These are phyloP conservation scores for Pseudopodoces humilis DNA, from an alignment of 2,113 vertebrate genomes.

Conservation along the genomic window DNA sequence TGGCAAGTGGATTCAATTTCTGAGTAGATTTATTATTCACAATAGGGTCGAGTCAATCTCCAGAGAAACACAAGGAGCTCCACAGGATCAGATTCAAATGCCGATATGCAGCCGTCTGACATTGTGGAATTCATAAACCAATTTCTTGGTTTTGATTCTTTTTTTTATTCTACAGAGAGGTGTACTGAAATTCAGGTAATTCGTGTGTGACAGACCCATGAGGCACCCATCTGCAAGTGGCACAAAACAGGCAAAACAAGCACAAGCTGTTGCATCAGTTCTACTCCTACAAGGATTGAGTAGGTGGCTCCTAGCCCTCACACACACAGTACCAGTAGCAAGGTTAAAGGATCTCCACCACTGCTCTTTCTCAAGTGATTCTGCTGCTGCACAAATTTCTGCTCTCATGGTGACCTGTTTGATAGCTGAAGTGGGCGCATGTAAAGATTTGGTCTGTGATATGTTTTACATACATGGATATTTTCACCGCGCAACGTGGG, in stretches of 20 bases:
- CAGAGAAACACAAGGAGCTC: background rate
- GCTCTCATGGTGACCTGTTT: background rate
- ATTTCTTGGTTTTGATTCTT: background rate
- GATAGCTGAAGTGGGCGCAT: background rate
- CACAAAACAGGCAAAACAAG: background rate
- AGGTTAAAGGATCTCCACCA: background rate
- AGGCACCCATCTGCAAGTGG: background rate
- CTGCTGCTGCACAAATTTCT: background rate
- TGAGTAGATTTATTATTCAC: background rate
- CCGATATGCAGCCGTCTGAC: fast-evolving
- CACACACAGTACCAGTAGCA: background rate
- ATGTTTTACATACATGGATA: background rate
- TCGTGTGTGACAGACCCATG: fast-evolving
- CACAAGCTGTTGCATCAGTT: background rate
- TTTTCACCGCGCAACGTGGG: background rate
- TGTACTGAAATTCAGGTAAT: background rate
- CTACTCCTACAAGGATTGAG: fast-evolving
- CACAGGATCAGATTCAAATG: background rate
- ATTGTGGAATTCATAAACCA: background rate
- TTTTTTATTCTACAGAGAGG: background rate
- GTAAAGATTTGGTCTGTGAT: background rate
- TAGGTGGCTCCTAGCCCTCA: background rate
- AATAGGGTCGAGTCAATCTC: background rate
- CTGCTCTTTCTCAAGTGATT: background rate
- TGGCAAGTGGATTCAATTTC: background rate